phyloP scores from a whole-genome alignment of 2,797 vertebrate genomes.

The Diglossa cyanea region DNA sequence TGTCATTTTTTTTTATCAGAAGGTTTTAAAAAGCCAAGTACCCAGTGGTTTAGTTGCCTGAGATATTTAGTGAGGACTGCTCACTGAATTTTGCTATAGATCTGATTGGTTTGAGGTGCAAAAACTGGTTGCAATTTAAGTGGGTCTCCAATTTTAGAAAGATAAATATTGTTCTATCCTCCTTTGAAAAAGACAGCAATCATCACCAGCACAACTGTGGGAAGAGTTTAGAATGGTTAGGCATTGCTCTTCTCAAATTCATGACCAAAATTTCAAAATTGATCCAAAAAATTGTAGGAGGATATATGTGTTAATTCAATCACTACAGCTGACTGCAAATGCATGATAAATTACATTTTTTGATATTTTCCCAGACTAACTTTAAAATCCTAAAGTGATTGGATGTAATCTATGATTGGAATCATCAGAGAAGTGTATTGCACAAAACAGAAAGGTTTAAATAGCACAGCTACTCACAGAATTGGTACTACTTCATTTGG shows the following conservation, averaged over 20 bases:
- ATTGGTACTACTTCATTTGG: not conserved
- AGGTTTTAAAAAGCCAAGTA: slow-evolving; percentile 81
- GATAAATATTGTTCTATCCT: slow-evolving; percentile 73
- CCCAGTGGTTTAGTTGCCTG: slow-evolving; percentile 85
- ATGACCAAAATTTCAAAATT: not conserved
- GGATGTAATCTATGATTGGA: not conserved
- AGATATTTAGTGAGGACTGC: slow-evolving; percentile 85
- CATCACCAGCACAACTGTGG: not conserved
- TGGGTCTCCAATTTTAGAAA: slow-evolving; percentile 83
- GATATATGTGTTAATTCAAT: not conserved
- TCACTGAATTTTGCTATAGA: slow-evolving; percentile 88
- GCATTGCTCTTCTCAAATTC: not conserved
- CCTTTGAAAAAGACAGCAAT: slow-evolving; percentile 25
- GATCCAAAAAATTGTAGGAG: not conserved
- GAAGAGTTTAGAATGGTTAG: not conserved
- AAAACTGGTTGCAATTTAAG: slow-evolving; percentile 78
- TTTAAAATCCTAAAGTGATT: not conserved
- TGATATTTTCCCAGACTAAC: not conserved
- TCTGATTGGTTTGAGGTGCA: slow-evolving; percentile 79
- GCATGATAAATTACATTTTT: not conserved
- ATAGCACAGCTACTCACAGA: not conserved
- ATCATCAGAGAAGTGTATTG: not conserved
- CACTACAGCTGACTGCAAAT: not conserved
- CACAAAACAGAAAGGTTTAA: not conserved
- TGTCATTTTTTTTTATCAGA: slow-evolving; percentile 85